Conservation (phyloP, 2,113 vertebrate species). For the Lontra canadensis region DNA sequence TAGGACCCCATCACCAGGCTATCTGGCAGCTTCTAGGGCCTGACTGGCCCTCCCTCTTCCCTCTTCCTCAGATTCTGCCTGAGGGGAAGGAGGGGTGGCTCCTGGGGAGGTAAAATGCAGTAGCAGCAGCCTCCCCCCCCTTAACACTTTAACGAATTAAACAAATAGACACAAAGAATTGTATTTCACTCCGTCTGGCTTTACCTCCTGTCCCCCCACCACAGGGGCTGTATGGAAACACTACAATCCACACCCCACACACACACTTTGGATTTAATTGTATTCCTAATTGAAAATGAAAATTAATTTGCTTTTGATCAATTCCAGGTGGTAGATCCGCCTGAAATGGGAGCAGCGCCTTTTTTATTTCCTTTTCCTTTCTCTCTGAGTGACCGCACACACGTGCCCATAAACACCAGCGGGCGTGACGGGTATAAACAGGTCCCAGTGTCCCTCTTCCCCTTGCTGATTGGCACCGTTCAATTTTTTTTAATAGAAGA, state of each 20-base stretch:
- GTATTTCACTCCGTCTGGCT: conserved; percentile 66
- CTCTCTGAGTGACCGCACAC: conserved; percentile 64
- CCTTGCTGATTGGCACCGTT: conserved; percentile 73
- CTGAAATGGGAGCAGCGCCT: not conserved
- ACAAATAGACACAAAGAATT: conserved; percentile 51
- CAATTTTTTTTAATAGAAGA: conserved; percentile 75
- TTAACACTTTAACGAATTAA: conserved; percentile 43
- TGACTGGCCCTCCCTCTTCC: not conserved
- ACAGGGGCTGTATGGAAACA: conserved; percentile 58
- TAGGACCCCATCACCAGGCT: not conserved
- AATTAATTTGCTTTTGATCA: conserved; percentile 85
- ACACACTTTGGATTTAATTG: conserved; percentile 74
- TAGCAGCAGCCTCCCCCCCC: not conserved
- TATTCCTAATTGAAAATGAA: conserved; percentile 82
- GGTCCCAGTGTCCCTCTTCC: conserved; percentile 37
- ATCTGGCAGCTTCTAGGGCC: not conserved
- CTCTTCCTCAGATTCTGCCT: not conserved
- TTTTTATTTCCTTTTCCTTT: conserved; percentile 23
- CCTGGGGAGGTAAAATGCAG: not conserved
- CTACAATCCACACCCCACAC: not conserved
- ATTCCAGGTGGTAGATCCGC: conserved; percentile 78
- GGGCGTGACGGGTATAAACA: not conserved
- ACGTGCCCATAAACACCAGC: conserved; percentile 37
- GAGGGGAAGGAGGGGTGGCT: not conserved
- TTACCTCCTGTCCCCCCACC: conserved; percentile 68